These are phyloP conservation scores for Nansenia antarctica DNA, from an alignment of 2,113 vertebrate genomes.

Conservation along the genomic window DNA sequence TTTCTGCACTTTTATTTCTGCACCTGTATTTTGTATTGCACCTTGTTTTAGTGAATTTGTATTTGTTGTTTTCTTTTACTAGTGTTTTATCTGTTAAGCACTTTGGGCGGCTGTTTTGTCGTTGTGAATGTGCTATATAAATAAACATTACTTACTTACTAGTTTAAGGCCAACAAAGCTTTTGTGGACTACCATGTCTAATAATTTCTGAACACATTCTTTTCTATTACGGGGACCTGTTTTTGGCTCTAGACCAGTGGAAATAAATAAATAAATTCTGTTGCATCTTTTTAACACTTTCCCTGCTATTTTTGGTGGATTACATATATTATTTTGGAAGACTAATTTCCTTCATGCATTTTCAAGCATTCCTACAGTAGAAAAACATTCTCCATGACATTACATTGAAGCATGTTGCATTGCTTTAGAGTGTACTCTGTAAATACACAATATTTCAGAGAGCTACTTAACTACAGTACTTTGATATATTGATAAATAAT, in stretches of 20 bases:
- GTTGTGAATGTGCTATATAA: too few species aligned
- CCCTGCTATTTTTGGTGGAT: conserved; percentile 15
- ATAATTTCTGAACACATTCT: not conserved
- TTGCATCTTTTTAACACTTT: conserved; percentile 1
- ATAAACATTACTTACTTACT: too few species aligned
- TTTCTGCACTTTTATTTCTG: too few species aligned
- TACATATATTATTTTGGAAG: conserved; percentile 57
- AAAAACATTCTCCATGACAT: conserved; percentile 49
- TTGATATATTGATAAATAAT: conserved; percentile 66
- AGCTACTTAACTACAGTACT: conserved; percentile 65
- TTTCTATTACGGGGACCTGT: too few species aligned
- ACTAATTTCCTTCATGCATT: conserved; percentile 61
- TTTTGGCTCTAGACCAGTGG: too few species aligned
- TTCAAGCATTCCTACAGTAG: conserved; percentile 54
- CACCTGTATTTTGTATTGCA: too few species aligned
- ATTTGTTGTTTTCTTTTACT: too few species aligned
- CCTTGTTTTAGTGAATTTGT: too few species aligned
- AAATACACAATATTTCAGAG: conserved; percentile 20
- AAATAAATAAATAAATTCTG: not conserved
- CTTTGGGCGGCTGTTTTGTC: too few species aligned
- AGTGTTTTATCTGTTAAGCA: too few species aligned
- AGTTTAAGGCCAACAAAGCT: too few species aligned
- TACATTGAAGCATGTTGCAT: conserved; percentile 35
- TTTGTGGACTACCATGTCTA: conserved; percentile 10
- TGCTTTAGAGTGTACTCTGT: conserved; percentile 37